These are phyloP conservation scores for Yponomeuta cagnagella DNA, from an alignment of 2,888 invertebrate species.

Conservation along the genomic window DNA sequence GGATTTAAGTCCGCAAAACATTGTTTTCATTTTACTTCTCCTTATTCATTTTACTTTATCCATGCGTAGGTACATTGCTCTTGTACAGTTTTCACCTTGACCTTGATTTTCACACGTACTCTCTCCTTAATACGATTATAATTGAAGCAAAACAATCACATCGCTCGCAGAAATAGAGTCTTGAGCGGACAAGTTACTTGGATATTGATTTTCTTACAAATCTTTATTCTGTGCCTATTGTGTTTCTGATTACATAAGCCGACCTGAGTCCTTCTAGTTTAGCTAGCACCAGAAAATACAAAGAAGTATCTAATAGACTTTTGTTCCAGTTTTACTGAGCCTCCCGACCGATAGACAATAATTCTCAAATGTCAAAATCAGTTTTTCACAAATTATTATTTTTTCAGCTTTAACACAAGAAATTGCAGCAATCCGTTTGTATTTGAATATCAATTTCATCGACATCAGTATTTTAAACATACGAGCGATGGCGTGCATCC, in stretches of 20 bases:
- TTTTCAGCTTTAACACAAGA: no score
- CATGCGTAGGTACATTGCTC: not conserved
- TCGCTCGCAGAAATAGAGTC: not conserved
- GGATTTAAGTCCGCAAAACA: no score
- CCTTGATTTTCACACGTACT: not conserved
- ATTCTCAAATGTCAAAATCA: no score
- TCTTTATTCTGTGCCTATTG: not conserved
- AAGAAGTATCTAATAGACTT: not conserved
- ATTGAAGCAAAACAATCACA: not conserved
- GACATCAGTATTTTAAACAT: constrained; percentile 10
- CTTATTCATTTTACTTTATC: not conserved
- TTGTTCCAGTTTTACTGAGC: not conserved
- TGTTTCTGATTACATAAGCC: not conserved
- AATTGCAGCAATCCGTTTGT: no score
- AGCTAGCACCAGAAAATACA: not conserved
- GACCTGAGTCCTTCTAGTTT: not conserved
- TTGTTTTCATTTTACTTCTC: no score
- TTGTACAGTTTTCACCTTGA: not conserved
- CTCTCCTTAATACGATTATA: not conserved
- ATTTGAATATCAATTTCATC: not conserved
- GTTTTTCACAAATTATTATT: no score
- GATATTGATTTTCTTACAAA: not conserved
- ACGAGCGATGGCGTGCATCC: constrained; percentile 30
- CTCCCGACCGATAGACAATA: not conserved
- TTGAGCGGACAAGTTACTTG: not conserved